A percentile compares a stretch with the other conserved stretches of the same genome.
These are phyloP conservation scores for Procambarus clarkii DNA, from an alignment of 1,140 invertebrate genomes.

Conservation along the genomic window DNA sequence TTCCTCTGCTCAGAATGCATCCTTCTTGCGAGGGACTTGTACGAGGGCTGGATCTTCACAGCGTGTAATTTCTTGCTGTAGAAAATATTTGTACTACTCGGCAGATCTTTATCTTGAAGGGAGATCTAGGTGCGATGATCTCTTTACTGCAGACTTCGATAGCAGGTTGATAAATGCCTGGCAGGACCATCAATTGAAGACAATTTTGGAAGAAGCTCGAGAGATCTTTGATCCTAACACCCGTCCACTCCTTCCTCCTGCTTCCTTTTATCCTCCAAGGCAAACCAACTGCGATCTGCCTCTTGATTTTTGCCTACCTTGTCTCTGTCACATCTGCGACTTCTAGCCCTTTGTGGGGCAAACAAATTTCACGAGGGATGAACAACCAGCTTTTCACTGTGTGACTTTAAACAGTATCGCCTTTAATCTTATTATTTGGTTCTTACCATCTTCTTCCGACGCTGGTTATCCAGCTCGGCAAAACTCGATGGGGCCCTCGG, in stretches of 20 bases:
- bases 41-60: not conserved
- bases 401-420: too few relatives aligned
- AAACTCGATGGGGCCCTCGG: too few relatives aligned
- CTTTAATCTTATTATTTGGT: too few relatives aligned
- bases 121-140: constrained; percentile 5
- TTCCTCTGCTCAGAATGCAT: too few relatives aligned
- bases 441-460: too few relatives aligned
- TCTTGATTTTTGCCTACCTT: not conserved
- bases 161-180: constrained; percentile 22
- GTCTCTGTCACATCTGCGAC: not conserved
- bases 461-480: too few relatives aligned
- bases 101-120: constrained; percentile 26
- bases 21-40: too few relatives aligned
- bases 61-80: constrained; percentile 6
- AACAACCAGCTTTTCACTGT: too few relatives aligned
- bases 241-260: too few relatives aligned
- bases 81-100: not conserved
- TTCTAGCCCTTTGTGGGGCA: not conserved
- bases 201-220: not conserved
- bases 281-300: not conserved
- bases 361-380: too few relatives aligned
- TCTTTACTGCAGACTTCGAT: constrained; percentile 11
- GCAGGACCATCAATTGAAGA: not conserved
- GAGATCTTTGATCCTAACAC: not conserved
- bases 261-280: not conserved